Evolutionary conservation across 2,113 vertebrate species (phyloP), one percentile per base, ranked within the genome.

Genomic region (Rana temporaria): DNA sequence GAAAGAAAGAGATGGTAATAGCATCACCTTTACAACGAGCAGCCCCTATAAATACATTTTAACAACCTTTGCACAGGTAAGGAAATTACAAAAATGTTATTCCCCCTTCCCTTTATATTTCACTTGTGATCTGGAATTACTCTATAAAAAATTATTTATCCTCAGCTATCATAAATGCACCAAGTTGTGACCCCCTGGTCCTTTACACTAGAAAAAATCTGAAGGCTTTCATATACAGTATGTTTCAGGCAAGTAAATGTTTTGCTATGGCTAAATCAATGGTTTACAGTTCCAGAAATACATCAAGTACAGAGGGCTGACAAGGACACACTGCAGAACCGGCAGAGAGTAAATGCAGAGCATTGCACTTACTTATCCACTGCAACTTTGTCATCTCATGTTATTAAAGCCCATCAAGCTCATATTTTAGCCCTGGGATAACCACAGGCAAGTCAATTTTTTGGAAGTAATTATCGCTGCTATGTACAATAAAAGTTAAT

Each of bases 401-500:
- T 89, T 92, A 92, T 91, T 92, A 91, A 91, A 93, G 92, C 88
- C 86, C 86, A 90, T 91, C 89, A 90, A 88, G 85, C 88, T 89
- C 90, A 90, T 89, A 87, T 88, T 90, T 90, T 87, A 91, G 89
- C 86, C 79, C 86, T 90, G 85, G 88, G 88, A 90, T 87, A 92
- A 91, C 85, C 87, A 85, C 86, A 85, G 88, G 85, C 87, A 90
- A 89, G 91, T 87, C 90, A 91, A 89, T 91, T 80, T 82, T 79
- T 91, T 86, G 87, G 86, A 88, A 91, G 89, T 90, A 93, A 93
- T 93, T 92, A 93, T 91, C 90, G 88, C 84, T 80, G 87, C 91
- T 92, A 91, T 90, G 87, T 90, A 89, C 90, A 92, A 92, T 93
- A 92, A 91, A 91, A 92, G 91, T 91, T 94, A 94, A 94, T 91